Evolutionary conservation across 2,113 vertebrate species (phyloP).

Genomic region (Triplophysa tibetana): DNA sequence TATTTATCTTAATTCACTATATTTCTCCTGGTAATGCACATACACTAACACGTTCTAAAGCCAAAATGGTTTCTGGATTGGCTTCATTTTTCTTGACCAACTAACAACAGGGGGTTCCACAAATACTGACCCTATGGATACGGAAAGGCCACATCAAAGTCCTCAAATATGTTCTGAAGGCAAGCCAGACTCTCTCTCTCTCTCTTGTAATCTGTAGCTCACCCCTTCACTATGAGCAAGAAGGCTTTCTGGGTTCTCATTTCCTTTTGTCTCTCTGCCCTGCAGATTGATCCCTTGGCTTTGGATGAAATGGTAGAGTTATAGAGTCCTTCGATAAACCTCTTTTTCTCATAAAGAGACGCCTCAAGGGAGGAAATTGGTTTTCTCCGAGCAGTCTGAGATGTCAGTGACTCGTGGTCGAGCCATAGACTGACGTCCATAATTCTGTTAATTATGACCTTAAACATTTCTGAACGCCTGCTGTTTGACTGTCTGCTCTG

Average conservation of each 20-base stretch:
- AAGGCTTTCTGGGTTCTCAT: conserved; percentile 36
- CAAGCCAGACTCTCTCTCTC: background rate
- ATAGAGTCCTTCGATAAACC: conserved; percentile 29
- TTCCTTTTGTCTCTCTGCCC: conserved; percentile 41
- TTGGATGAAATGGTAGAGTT: conserved; percentile 44
- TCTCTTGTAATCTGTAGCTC: background rate
- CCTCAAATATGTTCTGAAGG: conserved; percentile 33
- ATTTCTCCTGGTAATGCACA: background rate
- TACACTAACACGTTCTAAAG: too few species aligned
- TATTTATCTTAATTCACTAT: too few species aligned
- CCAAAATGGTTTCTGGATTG: too few species aligned
- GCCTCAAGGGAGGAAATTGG: conserved; percentile 41
- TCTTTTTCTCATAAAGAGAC: conserved; percentile 27
- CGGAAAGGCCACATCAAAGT: conserved; percentile 35
- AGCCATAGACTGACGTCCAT: background rate
- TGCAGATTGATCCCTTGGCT: conserved; percentile 53
- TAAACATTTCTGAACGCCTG: background rate
- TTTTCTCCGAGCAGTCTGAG: conserved; percentile 2
- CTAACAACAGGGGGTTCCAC: conserved; percentile 39
- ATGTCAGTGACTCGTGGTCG: background rate
- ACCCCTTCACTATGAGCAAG: conserved; percentile 6
- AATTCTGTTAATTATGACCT: conserved; percentile 3
- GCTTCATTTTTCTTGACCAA: conserved; percentile 8
- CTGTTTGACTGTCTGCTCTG: background rate
- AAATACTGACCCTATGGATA: conserved; percentile 34